Conservation (phyloP, 2,797 vertebrate genomes). For the Zenarchopterus dispar region DNA sequence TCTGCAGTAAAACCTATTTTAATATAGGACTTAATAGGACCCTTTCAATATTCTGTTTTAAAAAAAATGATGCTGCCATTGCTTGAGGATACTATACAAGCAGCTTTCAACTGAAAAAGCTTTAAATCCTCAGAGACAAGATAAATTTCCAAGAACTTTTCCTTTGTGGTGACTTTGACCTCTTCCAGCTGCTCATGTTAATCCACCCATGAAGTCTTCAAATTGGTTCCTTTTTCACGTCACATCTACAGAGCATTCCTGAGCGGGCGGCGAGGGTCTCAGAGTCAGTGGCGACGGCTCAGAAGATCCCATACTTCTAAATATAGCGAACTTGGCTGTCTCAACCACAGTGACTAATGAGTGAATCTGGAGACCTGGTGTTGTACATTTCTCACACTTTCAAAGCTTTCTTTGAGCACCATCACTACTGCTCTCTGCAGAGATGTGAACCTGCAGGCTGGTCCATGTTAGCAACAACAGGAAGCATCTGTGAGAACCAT, state of each 20-base stretch:
- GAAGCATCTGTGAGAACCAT: not conserved
- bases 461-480: not conserved
- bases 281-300: not conserved
- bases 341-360: conserved; percentile 42
- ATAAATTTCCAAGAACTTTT: not conserved
- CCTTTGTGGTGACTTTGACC: not conserved
- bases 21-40: no score
- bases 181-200: not conserved
- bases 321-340: conserved; percentile 48
- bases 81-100: not conserved
- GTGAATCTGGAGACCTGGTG: conserved; percentile 12
- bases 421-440: conserved; percentile 4
- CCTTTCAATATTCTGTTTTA: no score
- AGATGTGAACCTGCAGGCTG: conserved; percentile 9
- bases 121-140: not conserved
- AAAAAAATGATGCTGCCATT: not conserved
- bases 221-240: not conserved
- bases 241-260: conserved; percentile 14
- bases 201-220: not conserved
- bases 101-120: no score
- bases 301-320: conserved; percentile 41
- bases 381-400: not conserved
- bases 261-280: conserved; percentile 5
- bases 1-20: no score
- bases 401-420: not conserved